Evolutionary conservation across 2,797 vertebrate genomes (phyloP).

Genomic region (Centroberyx gerrardi): DNA sequence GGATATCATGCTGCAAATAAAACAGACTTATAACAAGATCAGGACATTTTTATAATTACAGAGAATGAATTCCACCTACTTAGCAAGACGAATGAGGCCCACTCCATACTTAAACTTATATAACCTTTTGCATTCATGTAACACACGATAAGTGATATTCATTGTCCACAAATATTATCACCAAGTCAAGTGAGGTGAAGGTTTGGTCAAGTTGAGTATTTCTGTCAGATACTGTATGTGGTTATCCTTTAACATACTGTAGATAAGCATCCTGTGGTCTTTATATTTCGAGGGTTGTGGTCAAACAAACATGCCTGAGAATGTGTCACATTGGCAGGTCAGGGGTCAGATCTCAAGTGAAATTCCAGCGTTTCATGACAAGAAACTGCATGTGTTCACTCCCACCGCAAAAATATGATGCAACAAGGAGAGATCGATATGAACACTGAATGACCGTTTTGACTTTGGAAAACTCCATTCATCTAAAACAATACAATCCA

Average conservation of each 20-base stretch:
- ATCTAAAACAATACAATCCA: background rate
- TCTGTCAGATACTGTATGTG: conserved; percentile 7
- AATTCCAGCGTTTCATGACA: background rate
- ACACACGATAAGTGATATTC: background rate
- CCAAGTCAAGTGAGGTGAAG: conserved; percentile 2
- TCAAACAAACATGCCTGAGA: conserved; percentile 51
- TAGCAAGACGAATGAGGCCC: too few relatives aligned
- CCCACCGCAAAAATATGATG: conserved; percentile 3
- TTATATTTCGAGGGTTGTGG: conserved; percentile 8
- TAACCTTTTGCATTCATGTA: background rate
- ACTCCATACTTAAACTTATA: too few relatives aligned
- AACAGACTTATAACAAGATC: too few relatives aligned
- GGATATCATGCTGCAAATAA: too few relatives aligned
- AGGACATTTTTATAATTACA: too few relatives aligned
- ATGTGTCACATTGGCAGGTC: conserved; percentile 33
- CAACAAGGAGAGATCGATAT: background rate
- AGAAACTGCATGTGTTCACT: background rate
- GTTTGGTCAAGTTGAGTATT: conserved; percentile 25
- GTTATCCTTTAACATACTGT: conserved; percentile 45
- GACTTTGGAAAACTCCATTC: background rate
- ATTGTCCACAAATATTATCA: conserved; percentile 13
- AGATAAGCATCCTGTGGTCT: conserved; percentile 21
- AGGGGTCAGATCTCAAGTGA: conserved; percentile 22
- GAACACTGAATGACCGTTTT: background rate
- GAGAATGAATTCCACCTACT: too few relatives aligned